phyloP scores from a whole-genome alignment of 2,888 invertebrate genomes.

The Brachyptera putata region DNA sequence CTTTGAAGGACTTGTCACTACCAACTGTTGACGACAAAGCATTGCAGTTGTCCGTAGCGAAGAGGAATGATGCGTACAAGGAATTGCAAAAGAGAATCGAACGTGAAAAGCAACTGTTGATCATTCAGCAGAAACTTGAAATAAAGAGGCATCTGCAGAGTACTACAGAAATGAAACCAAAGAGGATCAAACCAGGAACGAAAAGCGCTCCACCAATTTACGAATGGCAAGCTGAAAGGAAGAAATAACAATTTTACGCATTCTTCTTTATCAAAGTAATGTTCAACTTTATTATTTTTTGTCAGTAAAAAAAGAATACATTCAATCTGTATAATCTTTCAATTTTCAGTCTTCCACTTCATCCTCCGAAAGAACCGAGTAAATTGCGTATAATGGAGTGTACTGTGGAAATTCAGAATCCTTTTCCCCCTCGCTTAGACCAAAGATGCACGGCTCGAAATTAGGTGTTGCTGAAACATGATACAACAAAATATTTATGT shows the following conservation, averaged over 20 bases:
- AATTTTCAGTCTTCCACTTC: too few species aligned
- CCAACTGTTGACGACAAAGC: constrained; percentile 38
- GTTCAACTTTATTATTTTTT: too few species aligned
- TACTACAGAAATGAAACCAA: constrained; percentile 55
- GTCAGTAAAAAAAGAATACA: too few species aligned
- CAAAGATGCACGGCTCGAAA: constrained; percentile 18
- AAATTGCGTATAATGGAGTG: constrained; percentile 14
- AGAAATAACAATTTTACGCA: constrained; percentile 55
- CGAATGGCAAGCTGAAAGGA: constrained; percentile 75
- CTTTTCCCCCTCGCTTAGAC: background rate
- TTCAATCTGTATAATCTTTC: background rate
- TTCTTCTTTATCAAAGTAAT: too few species aligned
- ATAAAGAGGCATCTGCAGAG: constrained; percentile 63
- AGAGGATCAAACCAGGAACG: constrained; percentile 58
- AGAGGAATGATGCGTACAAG: constrained; percentile 62
- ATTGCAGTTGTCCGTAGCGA: constrained; percentile 52
- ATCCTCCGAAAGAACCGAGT: background rate
- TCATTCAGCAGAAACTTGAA: constrained; percentile 76
- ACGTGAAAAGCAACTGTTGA: constrained; percentile 67
- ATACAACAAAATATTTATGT: too few species aligned
- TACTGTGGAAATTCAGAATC: background rate
- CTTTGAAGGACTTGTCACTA: constrained; percentile 33
- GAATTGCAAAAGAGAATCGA: constrained; percentile 72
- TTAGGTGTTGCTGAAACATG: constrained; percentile 7
- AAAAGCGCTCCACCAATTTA: constrained; percentile 69